phyloP scores from a whole-genome alignment of 2,797 vertebrate genomes.

The Sebastes glaucus region DNA sequence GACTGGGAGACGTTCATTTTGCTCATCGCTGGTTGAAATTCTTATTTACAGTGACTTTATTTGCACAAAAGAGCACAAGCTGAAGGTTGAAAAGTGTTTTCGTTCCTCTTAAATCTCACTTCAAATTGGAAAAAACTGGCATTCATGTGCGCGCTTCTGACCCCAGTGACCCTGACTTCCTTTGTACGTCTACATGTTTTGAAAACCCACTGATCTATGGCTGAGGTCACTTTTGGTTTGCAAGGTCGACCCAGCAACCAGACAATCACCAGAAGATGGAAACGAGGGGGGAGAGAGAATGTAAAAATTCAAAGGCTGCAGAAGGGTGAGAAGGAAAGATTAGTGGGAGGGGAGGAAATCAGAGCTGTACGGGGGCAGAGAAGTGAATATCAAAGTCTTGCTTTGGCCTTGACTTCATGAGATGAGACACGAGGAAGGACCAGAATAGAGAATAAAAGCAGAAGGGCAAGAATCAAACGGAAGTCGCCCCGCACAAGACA shows the following conservation, averaged over 20 bases:
- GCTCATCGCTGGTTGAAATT: not conserved
- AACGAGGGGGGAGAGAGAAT: not conserved
- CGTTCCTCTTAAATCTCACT: not conserved
- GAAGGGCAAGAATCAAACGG: not conserved
- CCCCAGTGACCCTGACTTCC: constrained; percentile 19
- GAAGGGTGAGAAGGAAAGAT: constrained; percentile 4
- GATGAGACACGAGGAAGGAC: not conserved
- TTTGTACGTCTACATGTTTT: constrained; percentile 23
- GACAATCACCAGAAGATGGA: constrained; percentile 68
- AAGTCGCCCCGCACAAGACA: not conserved
- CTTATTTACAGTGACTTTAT: not conserved
- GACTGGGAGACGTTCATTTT: not conserved
- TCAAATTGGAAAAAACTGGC: not conserved
- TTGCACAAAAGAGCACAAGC: not conserved
- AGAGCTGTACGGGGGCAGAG: constrained; percentile 1
- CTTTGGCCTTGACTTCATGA: constrained; percentile 26
- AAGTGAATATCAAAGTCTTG: constrained; percentile 44
- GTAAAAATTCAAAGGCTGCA: constrained; percentile 39
- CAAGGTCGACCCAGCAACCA: constrained; percentile 28
- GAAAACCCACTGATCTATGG: constrained; percentile 31
- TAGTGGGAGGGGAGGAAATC: constrained; percentile 27
- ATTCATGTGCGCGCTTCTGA: not conserved
- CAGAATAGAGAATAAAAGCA: constrained; percentile 1
- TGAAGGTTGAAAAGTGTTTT: not conserved
- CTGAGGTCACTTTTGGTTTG: not conserved